Conservation (phyloP, 2,888 invertebrate genomes). For the Epinotia demarniana region DNA sequence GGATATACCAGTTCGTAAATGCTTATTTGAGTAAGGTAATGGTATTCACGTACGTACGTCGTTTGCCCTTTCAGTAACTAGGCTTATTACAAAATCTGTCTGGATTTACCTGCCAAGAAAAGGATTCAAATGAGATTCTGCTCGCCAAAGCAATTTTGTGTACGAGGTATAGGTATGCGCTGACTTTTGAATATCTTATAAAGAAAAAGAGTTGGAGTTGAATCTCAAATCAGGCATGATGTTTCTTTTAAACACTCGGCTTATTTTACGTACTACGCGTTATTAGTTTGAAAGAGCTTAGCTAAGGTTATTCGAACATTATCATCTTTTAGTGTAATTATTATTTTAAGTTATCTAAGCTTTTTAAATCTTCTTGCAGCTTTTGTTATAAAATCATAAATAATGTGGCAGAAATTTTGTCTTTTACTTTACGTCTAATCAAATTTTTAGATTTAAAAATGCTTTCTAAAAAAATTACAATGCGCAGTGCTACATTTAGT, state of each 20-base stretch:
- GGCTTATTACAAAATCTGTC: conserved; percentile 42
- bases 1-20: conserved; percentile 28
- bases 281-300: background rate
- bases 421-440: background rate
- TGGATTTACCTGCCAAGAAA: conserved; percentile 45
- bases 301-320: background rate
- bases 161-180: conserved; percentile 10
- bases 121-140: conserved; percentile 43
- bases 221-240: background rate
- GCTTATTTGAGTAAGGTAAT: conserved; percentile 34
- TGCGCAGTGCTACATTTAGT: background rate
- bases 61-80: conserved; percentile 37
- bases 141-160: conserved; percentile 36
- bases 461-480: background rate
- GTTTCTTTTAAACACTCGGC: background rate
- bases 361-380: background rate
- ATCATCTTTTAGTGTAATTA: conserved; percentile 1
- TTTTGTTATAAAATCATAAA: background rate
- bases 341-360: background rate
- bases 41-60: conserved; percentile 27
- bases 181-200: conserved; percentile 26
- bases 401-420: background rate
- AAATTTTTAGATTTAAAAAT: background rate
- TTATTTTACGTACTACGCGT: background rate
- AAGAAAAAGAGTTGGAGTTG: background rate